A percentile compares a stretch with the other conserved stretches of the same genome.
These are phyloP conservation scores for Zaprionus lineosus DNA, from an alignment of 2,888 invertebrate species.

Conservation along the genomic window DNA sequence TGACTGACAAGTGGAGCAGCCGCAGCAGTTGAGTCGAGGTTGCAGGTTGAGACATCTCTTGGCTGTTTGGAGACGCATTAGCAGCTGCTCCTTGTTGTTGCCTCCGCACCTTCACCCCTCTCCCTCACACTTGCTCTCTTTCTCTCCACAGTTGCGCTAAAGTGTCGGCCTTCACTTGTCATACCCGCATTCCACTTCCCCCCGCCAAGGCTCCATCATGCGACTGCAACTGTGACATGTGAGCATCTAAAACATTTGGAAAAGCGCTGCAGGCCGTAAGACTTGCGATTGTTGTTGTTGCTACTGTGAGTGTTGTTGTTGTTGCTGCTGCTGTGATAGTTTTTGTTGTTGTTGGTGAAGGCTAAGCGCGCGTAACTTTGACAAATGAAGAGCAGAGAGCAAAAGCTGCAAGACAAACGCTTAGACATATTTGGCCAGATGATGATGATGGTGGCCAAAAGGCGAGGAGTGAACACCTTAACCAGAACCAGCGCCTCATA, in stretches of 20 bases:
- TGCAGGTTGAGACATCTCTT: constrained; percentile 37
- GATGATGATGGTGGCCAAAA: constrained; percentile 37
- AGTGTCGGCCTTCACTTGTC: constrained; percentile 57
- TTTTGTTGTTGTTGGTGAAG: constrained; percentile 13
- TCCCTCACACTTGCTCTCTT: no score
- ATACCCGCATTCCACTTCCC: constrained; percentile 8
- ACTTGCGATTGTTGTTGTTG: constrained; percentile 2
- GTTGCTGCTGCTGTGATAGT: background rate
- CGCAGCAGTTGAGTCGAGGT: constrained; percentile 13
- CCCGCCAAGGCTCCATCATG: background rate
- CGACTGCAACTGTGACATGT: constrained; percentile 42
- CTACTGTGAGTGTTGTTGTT: constrained; percentile 11
- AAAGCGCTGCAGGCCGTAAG: constrained; percentile 48
- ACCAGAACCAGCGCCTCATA: constrained; percentile 60
- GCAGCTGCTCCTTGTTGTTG: constrained; percentile 31
- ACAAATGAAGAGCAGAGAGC: constrained; percentile 66
- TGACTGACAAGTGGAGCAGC: constrained; percentile 44
- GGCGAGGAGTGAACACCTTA: constrained; percentile 54
- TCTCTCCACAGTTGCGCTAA: constrained; percentile 17
- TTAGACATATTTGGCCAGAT: constrained; percentile 50
- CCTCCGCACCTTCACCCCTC: background rate
- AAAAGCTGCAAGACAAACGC: constrained; percentile 2
- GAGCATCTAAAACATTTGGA: constrained; percentile 54
- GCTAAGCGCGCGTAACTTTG: constrained; percentile 61
- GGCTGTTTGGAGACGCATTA: constrained; percentile 48